Base-by-base conservation (phyloP, 2,113 vertebrate genomes). In the Semnornis frantzii region DNA sequence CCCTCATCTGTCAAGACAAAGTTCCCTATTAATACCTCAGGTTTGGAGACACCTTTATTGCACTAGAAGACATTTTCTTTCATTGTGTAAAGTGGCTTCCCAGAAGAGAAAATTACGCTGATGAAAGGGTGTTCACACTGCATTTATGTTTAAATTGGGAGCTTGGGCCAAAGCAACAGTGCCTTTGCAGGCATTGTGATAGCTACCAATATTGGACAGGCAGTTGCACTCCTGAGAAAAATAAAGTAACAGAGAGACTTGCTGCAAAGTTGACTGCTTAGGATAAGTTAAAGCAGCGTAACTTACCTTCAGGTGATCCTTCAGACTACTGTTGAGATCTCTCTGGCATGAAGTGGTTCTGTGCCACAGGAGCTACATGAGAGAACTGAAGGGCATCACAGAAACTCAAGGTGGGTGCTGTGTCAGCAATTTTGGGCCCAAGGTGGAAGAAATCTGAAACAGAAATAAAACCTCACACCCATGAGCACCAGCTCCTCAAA, bases 381-480 rank as follows among this genome's bases (percentile, higher is more conserved):
- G 42, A 55, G 31, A 60, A 19, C 24, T 75, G 64, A 74, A 75
- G 15, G 9, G 5, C 25, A 58, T 76, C 31, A 42, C 13, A 31
- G 58, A 87, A 69, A 73, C 5, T 3, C 17, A 6, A 34, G 10
- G 34, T 7, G 15, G 12, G 12, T 71, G 42, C 0, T 0, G 0
- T 46, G 15, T 75, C 31, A 1, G 0, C 27, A 57, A 70, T 37
- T 8, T 37, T 10, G 14, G 12, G 8, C 66, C 13, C 9, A 81
- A 71, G 8, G 42, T 39, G 6, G 23, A 71, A 42, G 7, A 44
- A 20, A 2, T 50, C 20, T 58, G 50, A 65, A 87, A 65, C 12
- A 76, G 59, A 57, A 72, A 28, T 13, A 6, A 65, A 91, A 62
- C 8, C 3, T 2, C 46, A 14, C 28, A 70, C 5, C 13, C 10